Evolutionary conservation across 2,113 vertebrate genomes (phyloP).

Genomic region (Channa argus): DNA sequence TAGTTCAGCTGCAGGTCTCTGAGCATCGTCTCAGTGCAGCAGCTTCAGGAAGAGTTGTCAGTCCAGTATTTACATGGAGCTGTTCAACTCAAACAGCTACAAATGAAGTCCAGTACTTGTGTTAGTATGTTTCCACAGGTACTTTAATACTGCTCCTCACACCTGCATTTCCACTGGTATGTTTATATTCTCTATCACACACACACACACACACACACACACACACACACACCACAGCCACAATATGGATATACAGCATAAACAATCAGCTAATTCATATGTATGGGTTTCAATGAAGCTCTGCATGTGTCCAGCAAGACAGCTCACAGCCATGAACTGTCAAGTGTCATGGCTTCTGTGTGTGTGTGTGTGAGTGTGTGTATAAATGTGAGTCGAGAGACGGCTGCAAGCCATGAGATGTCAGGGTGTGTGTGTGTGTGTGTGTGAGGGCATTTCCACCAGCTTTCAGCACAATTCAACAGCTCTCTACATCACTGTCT

Average conservation of each 20-base stretch:
- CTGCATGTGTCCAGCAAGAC: conserved; percentile 16
- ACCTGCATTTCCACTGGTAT: no score
- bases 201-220: no score
- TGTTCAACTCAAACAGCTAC: no score
- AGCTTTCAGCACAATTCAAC: conserved; percentile 44
- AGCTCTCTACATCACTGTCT: conserved; percentile 46
- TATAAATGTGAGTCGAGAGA: neutral
- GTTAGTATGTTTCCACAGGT: no score
- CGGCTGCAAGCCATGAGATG: conserved; percentile 33
- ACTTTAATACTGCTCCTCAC: no score
- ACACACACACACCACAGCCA: no score
- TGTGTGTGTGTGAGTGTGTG: neutral
- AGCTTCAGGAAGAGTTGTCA: no score
- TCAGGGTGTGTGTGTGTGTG: conserved; percentile 6
- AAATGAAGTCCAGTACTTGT: no score
- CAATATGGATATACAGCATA: conserved; percentile 24
- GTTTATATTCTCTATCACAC: no score
- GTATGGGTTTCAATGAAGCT: conserved; percentile 28
- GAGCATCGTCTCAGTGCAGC: no score
- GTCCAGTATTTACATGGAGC: no score
- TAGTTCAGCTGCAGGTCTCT: no score
- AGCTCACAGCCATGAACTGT: conserved; percentile 40
- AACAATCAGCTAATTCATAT: conserved; percentile 49
- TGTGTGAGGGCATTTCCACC: conserved; percentile 33
- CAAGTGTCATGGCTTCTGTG: conserved; percentile 13